Evolutionary conservation across 2,888 invertebrate genomes (phyloP).

Genomic region (Furcula furcula): DNA sequence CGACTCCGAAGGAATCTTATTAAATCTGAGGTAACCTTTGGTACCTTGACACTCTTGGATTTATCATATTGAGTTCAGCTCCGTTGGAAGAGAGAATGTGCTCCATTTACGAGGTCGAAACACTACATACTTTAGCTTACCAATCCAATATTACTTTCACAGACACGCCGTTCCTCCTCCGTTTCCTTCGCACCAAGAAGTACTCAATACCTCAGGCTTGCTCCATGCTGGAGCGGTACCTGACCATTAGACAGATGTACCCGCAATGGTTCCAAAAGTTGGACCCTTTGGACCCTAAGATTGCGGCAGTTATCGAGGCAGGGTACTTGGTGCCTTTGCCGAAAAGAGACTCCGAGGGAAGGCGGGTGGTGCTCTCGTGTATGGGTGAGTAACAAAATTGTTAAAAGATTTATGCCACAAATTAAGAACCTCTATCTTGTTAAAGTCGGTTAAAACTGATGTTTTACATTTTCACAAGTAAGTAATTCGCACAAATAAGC

Average conservation of each 20-base stretch:
- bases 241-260: conserved; percentile 91
- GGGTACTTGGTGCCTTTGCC: conserved; percentile 89
- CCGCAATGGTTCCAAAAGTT: conserved; percentile 93
- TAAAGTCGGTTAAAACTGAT: too few species aligned
- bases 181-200: conserved; percentile 93
- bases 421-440: too few species aligned
- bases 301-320: conserved; percentile 90
- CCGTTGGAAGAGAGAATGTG: too few species aligned
- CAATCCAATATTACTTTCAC: conserved; percentile 12
- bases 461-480: too few species aligned
- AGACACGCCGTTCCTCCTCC: conserved; percentile 90
- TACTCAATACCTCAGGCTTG: conserved; percentile 93
- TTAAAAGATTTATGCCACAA: too few species aligned
- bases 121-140: too few species aligned
- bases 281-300: conserved; percentile 89
- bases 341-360: conserved; percentile 88
- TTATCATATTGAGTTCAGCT: too few species aligned
- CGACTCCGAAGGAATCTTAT: too few species aligned
- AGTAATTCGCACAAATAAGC: too few species aligned
- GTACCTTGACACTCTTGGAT: too few species aligned
- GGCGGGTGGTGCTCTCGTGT: conserved; percentile 89
- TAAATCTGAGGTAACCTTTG: too few species aligned
- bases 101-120: too few species aligned
- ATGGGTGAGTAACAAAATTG: conserved; percentile 84
- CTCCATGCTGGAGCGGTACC: conserved; percentile 92